phyloP scores from a whole-genome alignment of 2,113 vertebrate species.

The Oxyruncus cristatus region DNA sequence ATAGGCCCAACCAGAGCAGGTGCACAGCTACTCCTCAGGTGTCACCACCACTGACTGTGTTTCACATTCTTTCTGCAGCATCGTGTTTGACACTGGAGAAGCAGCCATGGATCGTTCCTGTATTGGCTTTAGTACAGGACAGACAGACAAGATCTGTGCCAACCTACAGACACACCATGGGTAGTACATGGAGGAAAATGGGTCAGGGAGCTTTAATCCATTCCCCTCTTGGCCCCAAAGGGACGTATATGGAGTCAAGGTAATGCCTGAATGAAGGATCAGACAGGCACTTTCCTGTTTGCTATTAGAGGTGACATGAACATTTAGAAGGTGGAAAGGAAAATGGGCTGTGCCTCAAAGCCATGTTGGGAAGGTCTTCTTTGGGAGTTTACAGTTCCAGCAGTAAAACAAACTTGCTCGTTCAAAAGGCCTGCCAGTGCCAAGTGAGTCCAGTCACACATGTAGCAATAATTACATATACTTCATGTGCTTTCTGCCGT shows the following conservation, averaged over 20 bases:
- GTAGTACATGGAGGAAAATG: neutral
- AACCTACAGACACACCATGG: neutral
- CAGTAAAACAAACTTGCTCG: neutral
- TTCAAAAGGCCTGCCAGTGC: neutral
- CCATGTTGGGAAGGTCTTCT: neutral
- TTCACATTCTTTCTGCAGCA: neutral
- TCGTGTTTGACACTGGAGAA: neutral
- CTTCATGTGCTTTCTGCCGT: neutral
- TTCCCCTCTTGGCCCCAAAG: neutral
- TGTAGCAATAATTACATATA: neutral
- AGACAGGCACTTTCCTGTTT: neutral
- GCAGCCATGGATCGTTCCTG: neutral
- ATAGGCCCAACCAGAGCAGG: neutral
- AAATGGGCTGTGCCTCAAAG: neutral
- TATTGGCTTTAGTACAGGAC: neutral
- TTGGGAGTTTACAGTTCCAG: neutral
- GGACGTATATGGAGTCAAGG: neutral
- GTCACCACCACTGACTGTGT: neutral
- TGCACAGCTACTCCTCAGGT: neutral
- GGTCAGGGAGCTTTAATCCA: neutral
- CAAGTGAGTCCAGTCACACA: neutral
- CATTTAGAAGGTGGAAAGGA: neutral
- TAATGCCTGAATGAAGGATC: neutral
- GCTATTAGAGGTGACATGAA: neutral
- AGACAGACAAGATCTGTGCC: neutral